Conservation (phyloP, 2,113 vertebrate genomes). For the Ptychochromis oligacanthus region DNA sequence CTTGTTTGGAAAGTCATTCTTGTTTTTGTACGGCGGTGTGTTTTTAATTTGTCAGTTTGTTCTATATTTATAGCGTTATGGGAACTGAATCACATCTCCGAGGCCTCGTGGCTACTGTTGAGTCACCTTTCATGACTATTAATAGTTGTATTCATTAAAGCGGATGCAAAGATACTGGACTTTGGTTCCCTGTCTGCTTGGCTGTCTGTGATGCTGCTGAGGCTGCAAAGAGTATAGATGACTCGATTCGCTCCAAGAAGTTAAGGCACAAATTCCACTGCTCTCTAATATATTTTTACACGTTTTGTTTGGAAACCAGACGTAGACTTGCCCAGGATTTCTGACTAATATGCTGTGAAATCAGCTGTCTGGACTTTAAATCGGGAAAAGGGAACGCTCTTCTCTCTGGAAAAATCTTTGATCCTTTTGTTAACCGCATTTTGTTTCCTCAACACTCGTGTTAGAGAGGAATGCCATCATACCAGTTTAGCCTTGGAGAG, state of each 20-base stretch:
- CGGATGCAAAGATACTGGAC: conserved; percentile 18
- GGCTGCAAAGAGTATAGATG: background rate
- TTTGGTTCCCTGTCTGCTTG: conserved; percentile 56
- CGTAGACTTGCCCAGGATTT: conserved; percentile 1
- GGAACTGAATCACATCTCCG: conserved; percentile 46
- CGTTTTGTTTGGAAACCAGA: conserved; percentile 25
- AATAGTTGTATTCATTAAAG: conserved; percentile 59
- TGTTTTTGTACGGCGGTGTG: background rate
- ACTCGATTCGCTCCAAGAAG: background rate
- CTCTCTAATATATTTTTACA: conserved; percentile 22
- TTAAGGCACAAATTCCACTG: background rate
- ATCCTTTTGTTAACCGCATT: conserved; percentile 16
- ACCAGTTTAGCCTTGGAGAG: conserved; percentile 56
- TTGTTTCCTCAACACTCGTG: conserved; percentile 55
- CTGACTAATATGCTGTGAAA: conserved; percentile 22
- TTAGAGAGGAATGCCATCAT: conserved; percentile 67
- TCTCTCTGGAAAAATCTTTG: conserved; percentile 45
- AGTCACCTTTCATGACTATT: conserved; percentile 59
- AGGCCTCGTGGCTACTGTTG: conserved; percentile 38
- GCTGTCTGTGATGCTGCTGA: conserved; percentile 21
- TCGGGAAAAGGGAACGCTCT: conserved; percentile 37
- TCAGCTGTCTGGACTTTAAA: conserved; percentile 21
- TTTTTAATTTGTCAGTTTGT: conserved; percentile 11
- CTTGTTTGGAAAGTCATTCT: background rate
- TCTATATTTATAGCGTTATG: conserved; percentile 12